phyloP scores from a whole-genome alignment of 1,140 invertebrate genomes.

The Drosophila saltans region DNA sequence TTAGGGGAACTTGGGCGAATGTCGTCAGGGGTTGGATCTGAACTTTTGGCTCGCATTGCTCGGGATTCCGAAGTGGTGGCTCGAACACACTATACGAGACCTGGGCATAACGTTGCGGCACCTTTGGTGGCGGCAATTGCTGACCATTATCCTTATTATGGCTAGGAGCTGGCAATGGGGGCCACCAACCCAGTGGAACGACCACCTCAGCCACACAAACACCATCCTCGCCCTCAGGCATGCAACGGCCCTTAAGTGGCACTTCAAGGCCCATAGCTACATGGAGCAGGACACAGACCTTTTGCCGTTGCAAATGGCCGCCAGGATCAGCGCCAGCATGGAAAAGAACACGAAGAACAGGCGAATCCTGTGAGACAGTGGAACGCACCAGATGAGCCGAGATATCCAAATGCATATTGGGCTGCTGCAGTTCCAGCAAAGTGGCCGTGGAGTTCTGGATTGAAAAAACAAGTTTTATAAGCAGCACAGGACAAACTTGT shows the following conservation, averaged over 20 bases:
- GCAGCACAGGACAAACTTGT: background rate
- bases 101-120: constrained; percentile 88
- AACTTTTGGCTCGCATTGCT: constrained; percentile 88
- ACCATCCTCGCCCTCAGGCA: constrained; percentile 93
- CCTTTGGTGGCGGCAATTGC: constrained; percentile 85
- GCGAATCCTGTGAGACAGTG: constrained; percentile 92
- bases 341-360: constrained; percentile 93
- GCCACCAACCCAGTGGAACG: constrained; percentile 95
- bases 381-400: constrained; percentile 94
- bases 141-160: constrained; percentile 83
- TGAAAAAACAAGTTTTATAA: background rate
- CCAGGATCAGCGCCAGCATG: constrained; percentile 93
- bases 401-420: constrained; percentile 91
- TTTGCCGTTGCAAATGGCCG: constrained; percentile 83
- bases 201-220: constrained; percentile 92
- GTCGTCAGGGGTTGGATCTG: constrained; percentile 87
- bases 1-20: constrained; percentile 86
- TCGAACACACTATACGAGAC: constrained; percentile 93
- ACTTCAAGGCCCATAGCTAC: constrained; percentile 86
- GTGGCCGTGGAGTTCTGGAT: constrained; percentile 78
- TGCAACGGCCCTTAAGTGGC: constrained; percentile 91
- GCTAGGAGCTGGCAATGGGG: constrained; percentile 87
- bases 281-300: constrained; percentile 90
- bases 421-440: constrained; percentile 86
- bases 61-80: constrained; percentile 87